Conservation (phyloP, 1,140 invertebrate species). For the Drosophila murphyi region DNA sequence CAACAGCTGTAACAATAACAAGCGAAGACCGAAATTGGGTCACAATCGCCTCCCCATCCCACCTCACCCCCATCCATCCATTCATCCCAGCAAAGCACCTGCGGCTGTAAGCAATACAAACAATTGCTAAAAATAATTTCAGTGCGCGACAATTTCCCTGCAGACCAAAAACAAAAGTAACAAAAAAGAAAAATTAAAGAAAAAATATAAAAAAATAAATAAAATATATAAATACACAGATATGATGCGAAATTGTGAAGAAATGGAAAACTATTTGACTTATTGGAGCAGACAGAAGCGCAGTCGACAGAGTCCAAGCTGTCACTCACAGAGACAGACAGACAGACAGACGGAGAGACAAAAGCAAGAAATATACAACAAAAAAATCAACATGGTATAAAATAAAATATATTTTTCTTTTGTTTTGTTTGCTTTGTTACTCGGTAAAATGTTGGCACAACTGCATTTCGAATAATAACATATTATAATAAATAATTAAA, state of each 20-base stretch:
- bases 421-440: too few species aligned
- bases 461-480: background rate
- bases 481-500: background rate
- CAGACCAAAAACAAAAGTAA: conserved; percentile 25
- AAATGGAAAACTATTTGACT: conserved; percentile 77
- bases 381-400: background rate
- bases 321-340: conserved; percentile 24
- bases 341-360: too few species aligned
- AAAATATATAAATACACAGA: conserved; percentile 29
- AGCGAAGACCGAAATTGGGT: conserved; percentile 69
- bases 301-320: conserved; percentile 28
- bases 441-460: too few species aligned
- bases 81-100: conserved; percentile 22
- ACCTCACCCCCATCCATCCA: background rate
- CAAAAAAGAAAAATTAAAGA: conserved; percentile 23
- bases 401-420: conserved; percentile 2
- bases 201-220: conserved; percentile 38
- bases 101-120: conserved; percentile 45
- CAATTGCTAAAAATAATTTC: conserved; percentile 80
- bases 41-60: conserved; percentile 20
- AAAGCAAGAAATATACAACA: conserved; percentile 2
- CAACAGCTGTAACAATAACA: conserved; percentile 25
- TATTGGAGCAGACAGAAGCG: conserved; percentile 74
- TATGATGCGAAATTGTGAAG: conserved; percentile 57
- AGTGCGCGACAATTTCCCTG: conserved; percentile 47